Evolutionary conservation across 1,140 invertebrate species (phyloP).

Genomic region (Solenopsis invicta): DNA sequence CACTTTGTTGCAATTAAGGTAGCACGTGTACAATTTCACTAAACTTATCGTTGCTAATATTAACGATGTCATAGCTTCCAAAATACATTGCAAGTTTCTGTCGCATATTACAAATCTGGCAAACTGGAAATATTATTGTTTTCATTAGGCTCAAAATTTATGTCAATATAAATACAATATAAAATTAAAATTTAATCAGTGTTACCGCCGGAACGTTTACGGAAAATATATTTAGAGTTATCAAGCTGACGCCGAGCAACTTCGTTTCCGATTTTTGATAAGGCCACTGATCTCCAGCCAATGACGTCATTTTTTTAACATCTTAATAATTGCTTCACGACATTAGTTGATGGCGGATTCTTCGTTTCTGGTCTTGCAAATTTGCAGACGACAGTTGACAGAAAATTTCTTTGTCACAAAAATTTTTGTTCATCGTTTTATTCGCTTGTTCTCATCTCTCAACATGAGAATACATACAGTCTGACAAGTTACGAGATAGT

Average conservation of each 20-base stretch:
- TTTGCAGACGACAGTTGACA: no score
- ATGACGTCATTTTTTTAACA: slow-evolving; percentile 13
- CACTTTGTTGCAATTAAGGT: slow-evolving; percentile 26
- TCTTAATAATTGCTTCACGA: slow-evolving; percentile 9
- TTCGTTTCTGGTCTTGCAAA: neutral
- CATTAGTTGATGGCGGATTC: no score
- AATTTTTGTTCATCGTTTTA: neutral
- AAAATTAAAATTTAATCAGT: neutral
- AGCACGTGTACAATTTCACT: slow-evolving; percentile 30
- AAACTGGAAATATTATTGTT: slow-evolving; percentile 9
- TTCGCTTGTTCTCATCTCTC: no score
- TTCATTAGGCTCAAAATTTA: neutral
- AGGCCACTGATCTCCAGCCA: slow-evolving; percentile 42
- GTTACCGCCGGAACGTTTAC: slow-evolving; percentile 23
- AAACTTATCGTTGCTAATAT: neutral
- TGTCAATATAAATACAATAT: neutral
- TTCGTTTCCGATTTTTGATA: slow-evolving; percentile 4
- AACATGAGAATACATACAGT: neutral
- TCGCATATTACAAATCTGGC: slow-evolving; percentile 1
- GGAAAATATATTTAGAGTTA: slow-evolving; percentile 12
- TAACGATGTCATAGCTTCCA: slow-evolving; percentile 18
- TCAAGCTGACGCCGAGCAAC: neutral
- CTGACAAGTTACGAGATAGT: neutral
- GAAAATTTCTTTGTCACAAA: neutral
- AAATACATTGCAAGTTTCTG: slow-evolving; percentile 14